These are phyloP conservation scores for Anarrhichthys ocellatus DNA, from an alignment of 2,113 vertebrate genomes.

Conservation along the genomic window DNA sequence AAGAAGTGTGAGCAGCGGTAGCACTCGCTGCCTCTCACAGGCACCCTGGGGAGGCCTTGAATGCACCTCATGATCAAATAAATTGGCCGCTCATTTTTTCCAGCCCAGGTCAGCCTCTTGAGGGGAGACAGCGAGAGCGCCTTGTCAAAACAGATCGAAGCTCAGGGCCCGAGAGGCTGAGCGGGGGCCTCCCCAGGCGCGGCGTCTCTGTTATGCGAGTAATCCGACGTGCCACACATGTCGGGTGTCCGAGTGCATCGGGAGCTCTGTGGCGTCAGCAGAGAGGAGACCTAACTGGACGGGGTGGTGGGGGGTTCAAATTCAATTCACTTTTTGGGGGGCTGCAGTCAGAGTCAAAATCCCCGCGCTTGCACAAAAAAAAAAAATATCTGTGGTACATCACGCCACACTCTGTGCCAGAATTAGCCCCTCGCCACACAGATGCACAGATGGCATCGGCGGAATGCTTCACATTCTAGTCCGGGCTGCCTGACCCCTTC, in stretches of 20 bases:
- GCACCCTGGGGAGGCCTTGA: conserved; percentile 37
- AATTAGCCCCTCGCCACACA: conserved; percentile 83
- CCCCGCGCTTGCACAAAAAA: conserved; percentile 54
- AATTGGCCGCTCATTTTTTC: conserved; percentile 62
- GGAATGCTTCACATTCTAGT: conserved; percentile 83
- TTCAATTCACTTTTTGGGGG: conserved; percentile 59
- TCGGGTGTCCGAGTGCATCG: conserved; percentile 68
- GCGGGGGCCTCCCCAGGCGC: conserved; percentile 67
- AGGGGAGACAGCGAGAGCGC: conserved; percentile 59
- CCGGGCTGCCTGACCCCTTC: conserved; percentile 81
- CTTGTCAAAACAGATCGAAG: conserved; percentile 74
- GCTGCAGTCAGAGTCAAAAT: conserved; percentile 43
- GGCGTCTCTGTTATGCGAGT: conserved; percentile 75
- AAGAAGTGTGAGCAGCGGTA: conserved; percentile 49
- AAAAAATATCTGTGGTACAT: conserved; percentile 78
- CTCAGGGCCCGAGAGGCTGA: conserved; percentile 57
- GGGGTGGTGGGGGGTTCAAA: conserved; percentile 28
- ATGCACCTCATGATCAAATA: conserved; percentile 60
- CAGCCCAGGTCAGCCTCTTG: conserved; percentile 57
- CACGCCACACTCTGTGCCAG: conserved; percentile 73
- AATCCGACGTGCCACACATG: conserved; percentile 78
- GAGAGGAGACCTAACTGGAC: conserved; percentile 57
- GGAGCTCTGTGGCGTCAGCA: conserved; percentile 63
- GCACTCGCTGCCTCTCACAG: conserved; percentile 39
- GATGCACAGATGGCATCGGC: conserved; percentile 83